phyloP scores from a whole-genome alignment of 2,888 invertebrate species.

The Lacanobia wlatinum region DNA sequence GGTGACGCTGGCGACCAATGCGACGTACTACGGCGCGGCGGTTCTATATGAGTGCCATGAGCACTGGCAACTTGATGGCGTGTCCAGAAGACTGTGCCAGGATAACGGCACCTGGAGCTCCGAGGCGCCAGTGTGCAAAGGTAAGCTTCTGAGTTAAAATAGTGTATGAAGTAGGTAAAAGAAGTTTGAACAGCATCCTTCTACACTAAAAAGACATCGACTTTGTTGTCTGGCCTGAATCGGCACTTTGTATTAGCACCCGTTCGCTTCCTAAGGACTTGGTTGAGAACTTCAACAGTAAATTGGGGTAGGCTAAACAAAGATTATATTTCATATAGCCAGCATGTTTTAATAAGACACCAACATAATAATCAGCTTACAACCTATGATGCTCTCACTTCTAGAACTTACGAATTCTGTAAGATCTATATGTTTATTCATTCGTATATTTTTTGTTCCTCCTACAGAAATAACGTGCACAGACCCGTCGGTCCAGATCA shows the following conservation, averaged over 20 bases:
- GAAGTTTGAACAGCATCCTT: not conserved
- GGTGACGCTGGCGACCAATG: slow-evolving; percentile 95
- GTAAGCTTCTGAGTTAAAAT: slow-evolving; percentile 79
- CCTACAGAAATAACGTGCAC: slow-evolving; percentile 94
- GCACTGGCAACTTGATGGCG: slow-evolving; percentile 95
- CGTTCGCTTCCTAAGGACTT: not conserved
- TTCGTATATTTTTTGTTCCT: not conserved
- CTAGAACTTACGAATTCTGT: not conserved
- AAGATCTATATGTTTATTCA: not conserved
- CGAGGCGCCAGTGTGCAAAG: slow-evolving; percentile 95
- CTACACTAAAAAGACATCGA: not conserved
- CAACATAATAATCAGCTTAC: not conserved
- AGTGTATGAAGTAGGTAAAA: not conserved
- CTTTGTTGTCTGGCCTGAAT: not conserved
- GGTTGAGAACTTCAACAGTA: not conserved
- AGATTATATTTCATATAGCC: not conserved
- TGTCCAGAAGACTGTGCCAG: slow-evolving; percentile 95
- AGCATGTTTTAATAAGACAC: not conserved
- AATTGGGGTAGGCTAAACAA: not conserved
- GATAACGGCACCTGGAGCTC: slow-evolving; percentile 98
- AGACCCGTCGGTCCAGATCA: slow-evolving; percentile 91
- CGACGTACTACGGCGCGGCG: slow-evolving; percentile 96
- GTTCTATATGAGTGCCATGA: slow-evolving; percentile 95
- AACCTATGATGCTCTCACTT: not conserved
- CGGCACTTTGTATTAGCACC: too few relatives aligned